These are phyloP conservation scores for Phortica variegata DNA, from an alignment of 1,140 invertebrate species.

Conservation along the genomic window DNA sequence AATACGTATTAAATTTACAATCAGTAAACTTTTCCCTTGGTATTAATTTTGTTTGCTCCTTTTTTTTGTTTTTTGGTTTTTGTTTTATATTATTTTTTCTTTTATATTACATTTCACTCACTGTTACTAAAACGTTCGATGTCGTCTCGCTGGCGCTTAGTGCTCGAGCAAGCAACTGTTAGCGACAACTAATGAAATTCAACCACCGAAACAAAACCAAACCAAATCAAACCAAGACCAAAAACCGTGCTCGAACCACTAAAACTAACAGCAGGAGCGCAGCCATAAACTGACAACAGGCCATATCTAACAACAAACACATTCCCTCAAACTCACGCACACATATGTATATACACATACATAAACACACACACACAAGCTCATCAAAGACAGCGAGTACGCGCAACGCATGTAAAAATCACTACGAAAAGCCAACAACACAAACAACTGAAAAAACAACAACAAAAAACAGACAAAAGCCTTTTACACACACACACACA, in stretches of 20 bases:
- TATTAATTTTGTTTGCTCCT: not conserved
- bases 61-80: not conserved
- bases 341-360: not conserved
- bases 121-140: too few relatives aligned
- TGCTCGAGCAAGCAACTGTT: too few relatives aligned
- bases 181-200: conserved; percentile 26
- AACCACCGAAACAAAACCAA: conserved; percentile 22
- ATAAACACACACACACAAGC: not conserved
- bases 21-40: not conserved
- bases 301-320: not conserved
- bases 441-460: conserved; percentile 30
- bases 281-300: too few relatives aligned
- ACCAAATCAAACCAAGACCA: too few relatives aligned
- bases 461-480: conserved; percentile 22
- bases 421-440: conserved; percentile 19
- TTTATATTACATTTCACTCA: not conserved
- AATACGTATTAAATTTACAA: not conserved
- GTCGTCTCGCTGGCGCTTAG: conserved; percentile 16
- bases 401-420: conserved; percentile 26
- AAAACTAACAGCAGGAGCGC: too few relatives aligned
- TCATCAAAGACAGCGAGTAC: conserved; percentile 15
- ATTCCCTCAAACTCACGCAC: conserved; percentile 2
- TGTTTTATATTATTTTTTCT: not conserved
- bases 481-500: conserved; percentile 12
- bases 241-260: too few relatives aligned